phyloP scores from a whole-genome alignment of 2,113 vertebrate species.

The Phocoena sinus region DNA sequence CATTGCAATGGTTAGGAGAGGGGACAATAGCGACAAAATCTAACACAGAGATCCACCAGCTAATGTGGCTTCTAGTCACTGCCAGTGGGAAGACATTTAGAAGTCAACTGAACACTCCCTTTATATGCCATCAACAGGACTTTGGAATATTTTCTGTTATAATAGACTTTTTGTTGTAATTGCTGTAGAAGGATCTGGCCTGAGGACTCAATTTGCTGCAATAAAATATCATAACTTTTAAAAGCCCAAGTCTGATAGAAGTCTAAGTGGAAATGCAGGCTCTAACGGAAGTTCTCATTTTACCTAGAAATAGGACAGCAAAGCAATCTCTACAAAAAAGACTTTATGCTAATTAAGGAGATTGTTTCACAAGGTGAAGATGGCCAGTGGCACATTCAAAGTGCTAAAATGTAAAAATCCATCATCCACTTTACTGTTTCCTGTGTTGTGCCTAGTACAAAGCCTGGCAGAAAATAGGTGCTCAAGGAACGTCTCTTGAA shows the following conservation, averaged over 20 bases:
- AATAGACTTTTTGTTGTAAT: constrained; percentile 23
- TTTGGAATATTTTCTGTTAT: background rate
- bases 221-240: constrained; percentile 11
- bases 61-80: no score
- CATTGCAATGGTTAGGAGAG: background rate
- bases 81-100: background rate
- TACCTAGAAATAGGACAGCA: background rate
- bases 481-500: background rate
- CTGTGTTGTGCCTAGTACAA: background rate
- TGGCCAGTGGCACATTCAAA: background rate
- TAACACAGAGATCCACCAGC: background rate
- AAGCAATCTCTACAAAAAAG: background rate
- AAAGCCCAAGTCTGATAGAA: background rate
- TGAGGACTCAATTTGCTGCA: background rate
- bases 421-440: background rate
- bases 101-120: background rate
- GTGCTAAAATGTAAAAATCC: background rate
- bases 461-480: background rate
- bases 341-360: background rate
- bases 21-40: background rate
- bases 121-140: background rate
- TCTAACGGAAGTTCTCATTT: background rate
- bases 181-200: background rate
- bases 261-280: background rate
- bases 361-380: background rate